Percentiles rank a stretch among this genome's conserved stretches.
Conservation (phyloP, 2,113 vertebrate species). For the Cavia aperea region DNA sequence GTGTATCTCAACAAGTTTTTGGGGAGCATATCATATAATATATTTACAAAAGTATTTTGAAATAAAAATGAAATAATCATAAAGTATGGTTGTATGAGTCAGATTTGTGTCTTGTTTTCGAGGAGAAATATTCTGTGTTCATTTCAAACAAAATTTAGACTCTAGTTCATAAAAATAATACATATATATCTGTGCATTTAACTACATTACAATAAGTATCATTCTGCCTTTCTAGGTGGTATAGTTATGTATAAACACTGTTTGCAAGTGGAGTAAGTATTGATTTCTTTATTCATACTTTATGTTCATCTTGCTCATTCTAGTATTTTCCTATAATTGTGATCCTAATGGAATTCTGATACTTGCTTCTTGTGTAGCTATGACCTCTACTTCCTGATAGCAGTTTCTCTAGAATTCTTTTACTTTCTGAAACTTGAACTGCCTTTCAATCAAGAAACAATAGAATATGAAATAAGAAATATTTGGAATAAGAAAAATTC, state of each 20-base stretch:
- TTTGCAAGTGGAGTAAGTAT: not conserved
- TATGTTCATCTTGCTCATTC: not conserved
- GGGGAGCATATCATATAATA: not conserved
- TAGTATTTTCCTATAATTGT: not conserved
- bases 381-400: not conserved
- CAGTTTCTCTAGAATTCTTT: not conserved
- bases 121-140: not conserved
- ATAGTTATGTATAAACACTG: not conserved
- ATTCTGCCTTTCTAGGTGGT: not conserved
- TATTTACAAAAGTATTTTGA: not conserved
- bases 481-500: not conserved
- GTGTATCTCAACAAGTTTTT: not conserved
- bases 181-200: not conserved
- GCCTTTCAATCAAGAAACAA: not conserved
- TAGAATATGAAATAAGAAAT: not conserved
- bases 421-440: not conserved
- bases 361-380: not conserved
- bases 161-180: not conserved
- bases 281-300: not conserved
- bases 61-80: slow-evolving; percentile 20
- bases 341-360: not conserved
- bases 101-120: not conserved
- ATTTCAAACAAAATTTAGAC: slow-evolving; percentile 11
- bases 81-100: not conserved
- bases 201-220: not conserved